Percentiles rank a stretch among this genome's conserved stretches.
phyloP scores from a whole-genome alignment of 2,888 invertebrate genomes.

The Pediacus dermestoides region DNA sequence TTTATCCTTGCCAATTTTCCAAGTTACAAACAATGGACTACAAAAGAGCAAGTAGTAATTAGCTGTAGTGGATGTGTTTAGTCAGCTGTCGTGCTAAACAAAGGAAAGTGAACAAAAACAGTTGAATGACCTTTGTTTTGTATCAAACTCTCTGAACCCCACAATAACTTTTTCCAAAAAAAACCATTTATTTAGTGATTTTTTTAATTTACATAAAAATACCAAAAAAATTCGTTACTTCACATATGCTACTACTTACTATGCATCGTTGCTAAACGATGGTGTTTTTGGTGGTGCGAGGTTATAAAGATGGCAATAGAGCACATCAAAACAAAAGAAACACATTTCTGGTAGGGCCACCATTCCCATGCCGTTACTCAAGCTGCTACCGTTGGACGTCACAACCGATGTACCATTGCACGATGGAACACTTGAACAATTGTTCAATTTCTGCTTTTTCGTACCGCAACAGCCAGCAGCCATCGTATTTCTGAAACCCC shows the following conservation, averaged over 20 bases:
- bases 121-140: slow-evolving; percentile 43
- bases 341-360: slow-evolving; percentile 95
- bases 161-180: no score
- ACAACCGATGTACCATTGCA: slow-evolving; percentile 42
- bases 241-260: slow-evolving; percentile 85
- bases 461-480: slow-evolving; percentile 89
- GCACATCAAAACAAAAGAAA: slow-evolving; percentile 98
- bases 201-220: no score
- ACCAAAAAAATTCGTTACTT: no score
- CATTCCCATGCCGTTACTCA: slow-evolving; percentile 47
- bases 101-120: slow-evolving; percentile 30
- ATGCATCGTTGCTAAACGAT: slow-evolving; percentile 90
- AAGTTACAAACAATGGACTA: slow-evolving; percentile 97
- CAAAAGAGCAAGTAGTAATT: slow-evolving; percentile 27
- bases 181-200: no score
- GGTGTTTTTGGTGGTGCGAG: slow-evolving; percentile 89
- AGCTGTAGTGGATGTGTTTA: no score
- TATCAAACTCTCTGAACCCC: no score
- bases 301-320: slow-evolving; percentile 90
- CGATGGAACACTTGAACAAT: slow-evolving; percentile 47
- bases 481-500: slow-evolving; percentile 52
- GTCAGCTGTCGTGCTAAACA: no score
- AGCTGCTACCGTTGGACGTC: slow-evolving; percentile 45
- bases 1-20: slow-evolving; percentile 96
- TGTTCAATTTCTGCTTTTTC: slow-evolving; percentile 88